Evolutionary conservation across 2,888 invertebrate genomes (phyloP).

Genomic region (Thyatira batis): DNA sequence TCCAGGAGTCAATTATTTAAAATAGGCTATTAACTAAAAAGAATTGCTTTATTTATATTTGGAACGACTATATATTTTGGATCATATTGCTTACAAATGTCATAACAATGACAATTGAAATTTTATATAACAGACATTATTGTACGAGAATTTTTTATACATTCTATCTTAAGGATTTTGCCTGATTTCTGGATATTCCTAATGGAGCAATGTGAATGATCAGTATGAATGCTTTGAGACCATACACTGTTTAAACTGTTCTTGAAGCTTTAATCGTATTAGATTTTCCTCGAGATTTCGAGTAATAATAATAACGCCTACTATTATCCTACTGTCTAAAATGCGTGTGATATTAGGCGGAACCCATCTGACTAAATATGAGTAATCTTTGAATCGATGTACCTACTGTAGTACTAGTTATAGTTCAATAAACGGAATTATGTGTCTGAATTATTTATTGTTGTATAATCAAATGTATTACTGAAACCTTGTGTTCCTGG

Average conservation of each 20-base stretch:
- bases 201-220: not conserved
- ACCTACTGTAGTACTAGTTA: not conserved
- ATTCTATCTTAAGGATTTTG: not conserved
- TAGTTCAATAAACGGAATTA: constrained; percentile 10
- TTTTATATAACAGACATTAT: not conserved
- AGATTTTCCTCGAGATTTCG: not conserved
- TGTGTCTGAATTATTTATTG: constrained; percentile 34
- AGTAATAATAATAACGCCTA: not conserved
- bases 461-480: constrained; percentile 46
- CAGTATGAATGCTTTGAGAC: not conserved
- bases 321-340: not conserved
- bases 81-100: constrained; percentile 34
- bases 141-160: not conserved
- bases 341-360: not conserved
- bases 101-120: not conserved
- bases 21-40: constrained; percentile 55
- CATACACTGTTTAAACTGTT: not conserved
- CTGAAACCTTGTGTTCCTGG: constrained; percentile 73
- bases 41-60: constrained; percentile 43
- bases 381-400: constrained; percentile 1
- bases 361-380: not conserved
- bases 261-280: not conserved
- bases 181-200: not conserved
- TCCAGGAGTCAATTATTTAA: constrained; percentile 70
- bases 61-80: constrained; percentile 55